Evolutionary conservation across 2,113 vertebrate species (phyloP), one percentile per base, ranked within the genome.

Genomic region (Naja naja): DNA sequence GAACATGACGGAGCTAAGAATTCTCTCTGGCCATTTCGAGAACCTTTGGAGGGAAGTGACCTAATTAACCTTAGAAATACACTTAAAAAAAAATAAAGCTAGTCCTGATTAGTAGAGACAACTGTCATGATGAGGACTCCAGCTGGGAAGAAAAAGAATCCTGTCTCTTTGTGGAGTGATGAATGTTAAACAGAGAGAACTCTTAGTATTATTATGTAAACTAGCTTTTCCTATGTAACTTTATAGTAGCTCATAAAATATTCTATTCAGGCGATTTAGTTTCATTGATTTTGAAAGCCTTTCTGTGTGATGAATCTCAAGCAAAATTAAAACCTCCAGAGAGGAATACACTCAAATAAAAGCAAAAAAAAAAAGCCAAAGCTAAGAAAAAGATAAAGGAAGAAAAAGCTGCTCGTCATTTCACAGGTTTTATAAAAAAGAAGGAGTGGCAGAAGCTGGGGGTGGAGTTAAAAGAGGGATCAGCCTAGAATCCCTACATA

Each of bases 351-450:
- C 53, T 69, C 34, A 3, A 56, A 93, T 52, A 2, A 30, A 49
- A 30, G n/a, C 4, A 10, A 49, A 49, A 43, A 25, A 27, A 5
- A n/a, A 90, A 49, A 49, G 30, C 11, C 74, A 88, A 49, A 47
- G 85, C 16, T 54, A 3, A 43, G 89, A 81, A 94, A 90, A 0
- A 11, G 34, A 6, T 0, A 54, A 39, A 11, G 27, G 55, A 34
- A 95, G 93, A 47, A 53, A n/a, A 55, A 55, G 0, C 64, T 0
- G 27, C 34, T 25, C 3, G 0, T 23, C n/a, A 39, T 81, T 39
- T 20, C 34, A 39, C 34, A 43, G 3, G 74, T 43, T 43, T 81
- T 22, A 69, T 34, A 69, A 69, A 34, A 69, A 14, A 34, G 60
- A 64, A 64, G 64, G 64, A 5, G 64, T 16, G 30, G 30, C 58